phyloP scores from a whole-genome alignment of 2,888 invertebrate species.

The Julus scanicus region DNA sequence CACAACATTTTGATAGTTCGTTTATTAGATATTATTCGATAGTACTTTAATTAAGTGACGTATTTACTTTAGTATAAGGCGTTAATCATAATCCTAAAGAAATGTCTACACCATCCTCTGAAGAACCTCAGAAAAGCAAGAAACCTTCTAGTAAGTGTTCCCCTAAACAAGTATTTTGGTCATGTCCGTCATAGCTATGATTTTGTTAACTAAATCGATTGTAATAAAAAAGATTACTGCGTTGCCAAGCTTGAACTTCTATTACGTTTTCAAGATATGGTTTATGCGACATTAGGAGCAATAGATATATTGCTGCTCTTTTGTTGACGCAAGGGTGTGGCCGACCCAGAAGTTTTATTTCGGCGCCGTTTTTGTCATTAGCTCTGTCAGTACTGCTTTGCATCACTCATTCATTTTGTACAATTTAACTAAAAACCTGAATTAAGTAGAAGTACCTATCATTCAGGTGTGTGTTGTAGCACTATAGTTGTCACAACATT shows the following conservation, averaged over 20 bases:
- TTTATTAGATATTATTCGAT: background rate
- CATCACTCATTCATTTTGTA: too few relatives aligned
- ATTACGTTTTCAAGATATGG: background rate
- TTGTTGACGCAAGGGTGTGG: too few relatives aligned
- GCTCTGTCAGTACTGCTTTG: too few relatives aligned
- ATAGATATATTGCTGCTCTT: background rate
- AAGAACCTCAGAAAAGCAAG: slow-evolving; percentile 63
- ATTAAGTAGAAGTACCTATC: too few relatives aligned
- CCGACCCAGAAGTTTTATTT: too few relatives aligned
- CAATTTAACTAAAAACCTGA: too few relatives aligned
- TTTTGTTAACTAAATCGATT: background rate
- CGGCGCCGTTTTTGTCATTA: too few relatives aligned
- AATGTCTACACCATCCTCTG: slow-evolving; percentile 57
- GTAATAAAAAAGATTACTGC: background rate
- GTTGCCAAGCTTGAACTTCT: background rate
- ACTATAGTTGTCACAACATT: too few relatives aligned
- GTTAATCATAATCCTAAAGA: background rate
- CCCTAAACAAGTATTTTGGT: background rate
- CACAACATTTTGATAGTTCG: slow-evolving; percentile 7
- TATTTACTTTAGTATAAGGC: background rate
- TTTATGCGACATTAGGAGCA: background rate
- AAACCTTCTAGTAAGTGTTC: slow-evolving; percentile 70
- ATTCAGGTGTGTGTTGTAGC: too few relatives aligned
- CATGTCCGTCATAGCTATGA: background rate
- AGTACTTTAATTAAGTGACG: background rate